Conservation (phyloP, 2,797 vertebrate genomes). For the Sebastes paucispinis region DNA sequence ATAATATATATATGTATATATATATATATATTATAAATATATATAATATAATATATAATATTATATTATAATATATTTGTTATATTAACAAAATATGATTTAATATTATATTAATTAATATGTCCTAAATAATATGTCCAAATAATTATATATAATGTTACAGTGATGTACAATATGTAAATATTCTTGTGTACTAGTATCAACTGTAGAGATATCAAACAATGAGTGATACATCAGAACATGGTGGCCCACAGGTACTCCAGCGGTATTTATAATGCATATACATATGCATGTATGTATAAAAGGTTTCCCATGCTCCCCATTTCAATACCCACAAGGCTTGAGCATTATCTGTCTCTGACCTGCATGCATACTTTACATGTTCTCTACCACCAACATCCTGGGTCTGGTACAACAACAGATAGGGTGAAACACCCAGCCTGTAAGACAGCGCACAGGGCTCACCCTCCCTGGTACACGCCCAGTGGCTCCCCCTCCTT, state of each 20-base stretch:
- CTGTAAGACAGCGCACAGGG: conserved; percentile 48
- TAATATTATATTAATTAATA: too few species aligned
- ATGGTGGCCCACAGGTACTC: neutral
- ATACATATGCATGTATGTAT: too few species aligned
- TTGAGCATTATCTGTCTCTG: neutral
- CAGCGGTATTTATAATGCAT: neutral
- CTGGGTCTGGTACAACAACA: neutral
- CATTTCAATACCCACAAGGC: neutral
- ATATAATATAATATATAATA: too few species aligned
- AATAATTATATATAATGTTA: neutral
- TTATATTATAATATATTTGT: too few species aligned
- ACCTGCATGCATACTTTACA: neutral
- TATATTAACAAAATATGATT: too few species aligned
- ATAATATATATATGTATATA: too few species aligned
- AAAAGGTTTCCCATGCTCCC: neutral
- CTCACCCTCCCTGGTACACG: rapidly evolving
- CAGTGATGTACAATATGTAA: neutral
- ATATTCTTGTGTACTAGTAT: neutral
- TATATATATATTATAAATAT: too few species aligned
- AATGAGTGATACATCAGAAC: neutral
- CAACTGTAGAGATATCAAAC: neutral
- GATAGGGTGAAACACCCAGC: neutral
- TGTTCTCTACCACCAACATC: neutral
- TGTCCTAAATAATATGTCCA: too few species aligned
- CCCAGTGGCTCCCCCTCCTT: neutral